Evolutionary conservation across 2,113 vertebrate genomes (phyloP), one percentile per base, ranked within the genome.

Genomic region (Sarotherodon lohbergeri): DNA sequence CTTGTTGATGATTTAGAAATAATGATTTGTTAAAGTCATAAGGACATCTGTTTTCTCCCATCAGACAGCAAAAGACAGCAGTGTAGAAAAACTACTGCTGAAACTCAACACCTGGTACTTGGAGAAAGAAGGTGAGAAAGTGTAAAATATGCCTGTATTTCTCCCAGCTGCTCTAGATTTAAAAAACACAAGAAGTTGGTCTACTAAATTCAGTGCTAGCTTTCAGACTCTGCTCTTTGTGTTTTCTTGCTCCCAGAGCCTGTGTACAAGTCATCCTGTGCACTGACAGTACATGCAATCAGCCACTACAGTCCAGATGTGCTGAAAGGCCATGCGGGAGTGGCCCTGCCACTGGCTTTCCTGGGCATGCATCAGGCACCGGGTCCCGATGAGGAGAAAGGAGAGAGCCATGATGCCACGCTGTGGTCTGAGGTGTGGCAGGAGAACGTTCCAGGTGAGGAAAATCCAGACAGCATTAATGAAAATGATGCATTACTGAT

Each of bases 341-440:
- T 97, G 39, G 97, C 97, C 4, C 96, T 99, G 81, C 98, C 99
- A 0, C 93, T 99, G 93, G 98, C 98, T 12, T 99, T 99, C 95
- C 95, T 99, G 85, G 99, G 98, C 46, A 99, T 99, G 98, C 98
- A 99, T 81, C 98, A 99, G 92, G 93, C 97, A n/a, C 78, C 97
- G 39, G 93, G 97, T 86, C 80, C 97, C 0, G 97, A 98, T 57
- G 98, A 98, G 90, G 98, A 99, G 84, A 97, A 97, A 89, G 97
- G 96, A 36, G 98, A 98, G 82, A 97, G 96, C 86, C 96, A 97
- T 9, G 97, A 98, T 50, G 97, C 97, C 86, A 95, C 95, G 29
- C 93, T 98, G 54, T 99, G 98, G 98, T 94, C 96, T 8, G 98
- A 99, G 96, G 98, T 99, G 71, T 99, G 99, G 99, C 98, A 99